Percentiles rank a stretch among this genome's conserved stretches.
These are phyloP conservation scores for Nothobranchius furzeri DNA, from an alignment of 2,113 vertebrate genomes.

Conservation along the genomic window DNA sequence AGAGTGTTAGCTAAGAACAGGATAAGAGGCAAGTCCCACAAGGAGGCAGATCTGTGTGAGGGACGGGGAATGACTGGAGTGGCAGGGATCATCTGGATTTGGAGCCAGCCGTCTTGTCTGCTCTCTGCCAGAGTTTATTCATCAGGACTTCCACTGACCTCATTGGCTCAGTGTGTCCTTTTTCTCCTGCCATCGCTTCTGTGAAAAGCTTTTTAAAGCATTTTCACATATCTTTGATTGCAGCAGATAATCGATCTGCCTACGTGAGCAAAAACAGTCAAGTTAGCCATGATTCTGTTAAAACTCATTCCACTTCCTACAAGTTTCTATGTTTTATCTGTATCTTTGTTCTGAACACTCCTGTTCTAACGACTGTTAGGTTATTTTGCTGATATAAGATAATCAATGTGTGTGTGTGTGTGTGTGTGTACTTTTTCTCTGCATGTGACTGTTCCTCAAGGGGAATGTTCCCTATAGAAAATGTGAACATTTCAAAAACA, in stretches of 20 bases:
- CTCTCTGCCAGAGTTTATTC: conserved; percentile 13
- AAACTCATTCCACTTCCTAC: background rate
- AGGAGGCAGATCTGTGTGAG: background rate
- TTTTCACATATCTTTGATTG: background rate
- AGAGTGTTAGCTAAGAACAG: background rate
- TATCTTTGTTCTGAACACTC: conserved; percentile 34
- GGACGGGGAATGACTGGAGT: background rate
- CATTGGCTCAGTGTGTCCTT: background rate
- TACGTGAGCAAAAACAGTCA: background rate
- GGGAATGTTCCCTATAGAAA: conserved; percentile 39
- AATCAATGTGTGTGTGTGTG: conserved; percentile 34
- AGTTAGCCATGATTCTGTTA: background rate
- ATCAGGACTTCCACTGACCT: conserved; percentile 27
- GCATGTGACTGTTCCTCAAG: conserved; percentile 49
- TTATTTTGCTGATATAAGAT: conserved; percentile 16
- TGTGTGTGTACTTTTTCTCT: conserved; percentile 19
- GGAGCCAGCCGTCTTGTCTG: conserved; percentile 19
- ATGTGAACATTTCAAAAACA: background rate
- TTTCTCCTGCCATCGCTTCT: background rate
- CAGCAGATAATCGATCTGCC: background rate
- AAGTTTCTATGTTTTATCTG: conserved; percentile 12
- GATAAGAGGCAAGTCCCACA: background rate
- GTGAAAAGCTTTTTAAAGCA: background rate
- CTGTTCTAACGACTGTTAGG: conserved; percentile 24
- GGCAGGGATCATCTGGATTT: background rate